Conservation (phyloP, 2,888 invertebrate species). For the Drosophila flavopinicola region DNA sequence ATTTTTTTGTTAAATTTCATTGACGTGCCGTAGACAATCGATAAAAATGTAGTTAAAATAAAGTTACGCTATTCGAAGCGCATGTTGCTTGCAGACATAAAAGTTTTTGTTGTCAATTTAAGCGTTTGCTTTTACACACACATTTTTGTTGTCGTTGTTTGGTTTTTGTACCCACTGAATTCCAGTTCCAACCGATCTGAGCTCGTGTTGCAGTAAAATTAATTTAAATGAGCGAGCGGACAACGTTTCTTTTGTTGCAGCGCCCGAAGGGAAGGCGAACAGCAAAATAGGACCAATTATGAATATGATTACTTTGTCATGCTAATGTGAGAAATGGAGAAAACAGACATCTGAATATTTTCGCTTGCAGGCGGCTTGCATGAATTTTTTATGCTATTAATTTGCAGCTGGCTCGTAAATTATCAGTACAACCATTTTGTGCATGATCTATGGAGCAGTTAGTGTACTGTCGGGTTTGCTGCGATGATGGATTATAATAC, state of each 20-base stretch:
- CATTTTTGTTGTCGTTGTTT: slow-evolving; percentile 12
- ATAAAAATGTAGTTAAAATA: slow-evolving; percentile 71
- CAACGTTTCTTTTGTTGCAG: slow-evolving; percentile 17
- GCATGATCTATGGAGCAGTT: slow-evolving; percentile 49
- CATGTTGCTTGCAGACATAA: slow-evolving; percentile 48
- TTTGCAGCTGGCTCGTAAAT: slow-evolving; percentile 63
- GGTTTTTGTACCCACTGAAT: not conserved
- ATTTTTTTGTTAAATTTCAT: slow-evolving; percentile 38
- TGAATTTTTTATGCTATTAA: slow-evolving; percentile 64
- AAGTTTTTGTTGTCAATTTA: slow-evolving; percentile 47
- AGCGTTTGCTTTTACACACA: slow-evolving; percentile 42
- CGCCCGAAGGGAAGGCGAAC: not conserved
- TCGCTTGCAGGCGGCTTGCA: slow-evolving; percentile 24
- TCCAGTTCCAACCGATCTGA: not conserved
- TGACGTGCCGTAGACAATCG: slow-evolving; percentile 63
- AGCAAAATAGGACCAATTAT: slow-evolving; percentile 40
- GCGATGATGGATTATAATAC: slow-evolving; percentile 20
- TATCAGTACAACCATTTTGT: slow-evolving; percentile 35
- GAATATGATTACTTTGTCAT: slow-evolving; percentile 36
- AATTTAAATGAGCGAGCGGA: slow-evolving; percentile 51
- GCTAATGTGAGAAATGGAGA: not conserved
- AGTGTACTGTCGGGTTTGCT: not conserved
- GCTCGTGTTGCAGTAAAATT: slow-evolving; percentile 57
- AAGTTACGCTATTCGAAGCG: slow-evolving; percentile 49
- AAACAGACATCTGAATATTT: slow-evolving; percentile 18